Percentiles rank a stretch among this genome's conserved stretches.
phyloP scores from a whole-genome alignment of 2,888 invertebrate species.

The Drosophila vallismaia region DNA sequence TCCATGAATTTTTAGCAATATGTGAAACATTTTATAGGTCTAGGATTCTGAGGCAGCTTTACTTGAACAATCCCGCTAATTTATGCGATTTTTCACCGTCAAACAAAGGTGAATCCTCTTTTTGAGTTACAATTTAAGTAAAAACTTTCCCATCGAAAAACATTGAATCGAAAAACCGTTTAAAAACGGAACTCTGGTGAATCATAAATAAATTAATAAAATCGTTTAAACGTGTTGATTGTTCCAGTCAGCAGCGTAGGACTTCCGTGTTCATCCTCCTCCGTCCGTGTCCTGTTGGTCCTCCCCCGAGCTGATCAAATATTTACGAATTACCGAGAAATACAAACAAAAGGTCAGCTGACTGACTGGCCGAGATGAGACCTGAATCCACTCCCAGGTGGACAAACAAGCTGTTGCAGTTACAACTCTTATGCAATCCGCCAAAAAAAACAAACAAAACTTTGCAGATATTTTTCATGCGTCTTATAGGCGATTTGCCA shows the following conservation, averaged over 20 bases:
- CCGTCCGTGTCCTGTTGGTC: conserved; percentile 19
- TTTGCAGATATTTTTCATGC: conserved; percentile 6
- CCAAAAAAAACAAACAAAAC: conserved; percentile 5
- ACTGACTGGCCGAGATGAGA: conserved; percentile 22
- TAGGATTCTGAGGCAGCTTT: no score
- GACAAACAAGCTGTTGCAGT: conserved; percentile 18
- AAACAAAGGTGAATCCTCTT: conserved; percentile 16
- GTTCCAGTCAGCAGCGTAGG: conserved; percentile 48
- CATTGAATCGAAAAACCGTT: conserved; percentile 37
- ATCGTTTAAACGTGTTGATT: conserved; percentile 73
- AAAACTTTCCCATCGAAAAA: background rate
- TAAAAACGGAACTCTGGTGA: conserved; percentile 33
- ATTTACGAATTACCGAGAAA: conserved; percentile 56
- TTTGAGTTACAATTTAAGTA: background rate
- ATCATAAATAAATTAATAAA: conserved; percentile 70
- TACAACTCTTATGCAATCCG: conserved; percentile 16
- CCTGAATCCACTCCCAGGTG: conserved; percentile 24
- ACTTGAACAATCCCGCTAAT: conserved; percentile 59
- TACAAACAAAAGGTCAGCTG: conserved; percentile 58
- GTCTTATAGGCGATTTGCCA: background rate
- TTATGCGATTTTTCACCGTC: conserved; percentile 56
- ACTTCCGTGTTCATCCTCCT: conserved; percentile 31
- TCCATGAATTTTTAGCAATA: conserved; percentile 79
- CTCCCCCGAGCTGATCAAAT: conserved; percentile 52
- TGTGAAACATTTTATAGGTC: conserved; percentile 55